Percentiles rank a stretch among this genome's conserved stretches.
Conservation (phyloP, 2,113 vertebrate species). For the Corvus hawaiiensis region DNA sequence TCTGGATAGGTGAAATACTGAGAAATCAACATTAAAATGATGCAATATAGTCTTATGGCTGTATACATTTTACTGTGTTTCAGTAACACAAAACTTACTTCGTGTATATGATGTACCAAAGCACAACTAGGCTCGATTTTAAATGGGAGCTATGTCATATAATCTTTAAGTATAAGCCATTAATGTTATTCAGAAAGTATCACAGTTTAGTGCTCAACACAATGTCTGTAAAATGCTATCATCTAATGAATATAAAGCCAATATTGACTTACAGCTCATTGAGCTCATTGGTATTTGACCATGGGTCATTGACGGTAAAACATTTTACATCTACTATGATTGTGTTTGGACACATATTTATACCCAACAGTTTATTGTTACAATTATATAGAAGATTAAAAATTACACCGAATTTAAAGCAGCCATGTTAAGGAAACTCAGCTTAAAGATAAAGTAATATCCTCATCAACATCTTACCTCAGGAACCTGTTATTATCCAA, state of each 20-base stretch:
- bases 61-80: background rate
- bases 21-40: background rate
- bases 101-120: background rate
- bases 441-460: background rate
- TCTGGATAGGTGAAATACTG: background rate
- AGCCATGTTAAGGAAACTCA: background rate
- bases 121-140: background rate
- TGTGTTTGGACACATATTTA: background rate
- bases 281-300: background rate
- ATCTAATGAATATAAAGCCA: slow-evolving; percentile 1
- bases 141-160: background rate
- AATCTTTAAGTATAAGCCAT: background rate
- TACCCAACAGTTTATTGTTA: background rate
- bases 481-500: background rate
- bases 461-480: background rate
- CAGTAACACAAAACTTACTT: background rate
- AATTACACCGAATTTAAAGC: background rate
- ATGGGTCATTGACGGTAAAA: background rate
- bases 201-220: background rate
- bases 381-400: background rate
- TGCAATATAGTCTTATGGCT: background rate
- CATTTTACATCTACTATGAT: background rate
- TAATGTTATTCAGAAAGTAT: background rate
- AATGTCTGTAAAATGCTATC: background rate
- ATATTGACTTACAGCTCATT: background rate